Conservation (phyloP, 2,113 vertebrate species). For the Myiopsitta monachus region DNA sequence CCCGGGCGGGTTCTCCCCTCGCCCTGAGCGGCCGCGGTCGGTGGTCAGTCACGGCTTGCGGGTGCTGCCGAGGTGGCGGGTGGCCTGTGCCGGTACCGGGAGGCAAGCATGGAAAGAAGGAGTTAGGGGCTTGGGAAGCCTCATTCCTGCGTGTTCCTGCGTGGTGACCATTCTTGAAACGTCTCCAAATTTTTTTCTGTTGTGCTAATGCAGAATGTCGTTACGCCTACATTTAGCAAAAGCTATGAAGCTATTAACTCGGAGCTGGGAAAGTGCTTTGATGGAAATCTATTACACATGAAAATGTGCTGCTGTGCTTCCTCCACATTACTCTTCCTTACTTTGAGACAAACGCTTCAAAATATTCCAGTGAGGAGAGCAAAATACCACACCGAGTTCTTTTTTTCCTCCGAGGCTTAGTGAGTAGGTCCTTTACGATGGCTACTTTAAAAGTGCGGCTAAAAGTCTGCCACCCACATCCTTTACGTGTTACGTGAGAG, state of each 20-base stretch:
- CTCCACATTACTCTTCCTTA: background rate
- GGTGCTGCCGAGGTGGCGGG: background rate
- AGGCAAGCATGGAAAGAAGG: background rate
- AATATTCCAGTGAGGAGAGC: background rate
- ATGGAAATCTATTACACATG: background rate
- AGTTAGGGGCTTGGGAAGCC: background rate
- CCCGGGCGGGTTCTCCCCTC: background rate
- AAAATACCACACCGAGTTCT: background rate
- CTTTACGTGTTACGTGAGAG: rapidly evolving
- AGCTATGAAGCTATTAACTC: constrained; percentile 5
- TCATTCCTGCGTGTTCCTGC: background rate
- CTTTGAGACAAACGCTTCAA: background rate
- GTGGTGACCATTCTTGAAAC: constrained; percentile 19
- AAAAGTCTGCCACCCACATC: background rate
- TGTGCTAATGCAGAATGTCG: constrained; percentile 44
- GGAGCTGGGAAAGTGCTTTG: constrained; percentile 9
- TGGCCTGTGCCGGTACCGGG: background rate
- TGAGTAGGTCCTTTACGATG: background rate
- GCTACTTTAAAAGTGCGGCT: background rate
- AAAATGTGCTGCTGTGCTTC: background rate
- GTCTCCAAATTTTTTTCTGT: constrained; percentile 45
- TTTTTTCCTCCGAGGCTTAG: background rate
- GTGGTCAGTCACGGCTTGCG: background rate
- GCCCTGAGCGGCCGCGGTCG: background rate
- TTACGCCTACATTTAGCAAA: constrained; percentile 42